phyloP scores from a whole-genome alignment of 2,113 vertebrate genomes.

The Colistium nudipinnis region DNA sequence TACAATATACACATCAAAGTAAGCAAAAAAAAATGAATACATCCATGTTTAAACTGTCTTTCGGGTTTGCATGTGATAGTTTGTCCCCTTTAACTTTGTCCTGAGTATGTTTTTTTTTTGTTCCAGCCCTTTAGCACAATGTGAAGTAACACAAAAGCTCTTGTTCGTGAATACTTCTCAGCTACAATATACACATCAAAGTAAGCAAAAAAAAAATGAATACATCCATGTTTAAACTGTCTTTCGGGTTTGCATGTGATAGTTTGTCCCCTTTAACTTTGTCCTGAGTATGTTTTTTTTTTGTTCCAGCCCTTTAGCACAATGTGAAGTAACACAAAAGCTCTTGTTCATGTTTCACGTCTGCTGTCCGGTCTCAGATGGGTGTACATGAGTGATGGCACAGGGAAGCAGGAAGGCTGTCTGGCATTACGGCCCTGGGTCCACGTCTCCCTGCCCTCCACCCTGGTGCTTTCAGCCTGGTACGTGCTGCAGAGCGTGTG shows the following conservation, averaged over 20 bases:
- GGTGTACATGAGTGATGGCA: constrained; percentile 38
- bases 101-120: neutral
- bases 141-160: neutral
- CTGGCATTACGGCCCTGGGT: constrained; percentile 7
- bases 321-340: neutral
- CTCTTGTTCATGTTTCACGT: neutral
- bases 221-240: neutral
- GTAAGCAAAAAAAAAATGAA: neutral
- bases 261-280: neutral
- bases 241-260: neutral
- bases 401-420: constrained; percentile 39
- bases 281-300: neutral
- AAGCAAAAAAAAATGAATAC: neutral
- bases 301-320: neutral
- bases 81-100: neutral
- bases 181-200: neutral
- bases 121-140: neutral
- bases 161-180: neutral
- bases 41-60: neutral
- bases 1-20: neutral
- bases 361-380: constrained; percentile 15
- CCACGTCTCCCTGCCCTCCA: constrained; percentile 51
- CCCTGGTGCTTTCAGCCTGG: constrained; percentile 37
- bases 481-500: constrained; percentile 50
- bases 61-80: neutral